Evolutionary conservation across 2,888 invertebrate species (phyloP).

Genomic region (Drosophila cognata): DNA sequence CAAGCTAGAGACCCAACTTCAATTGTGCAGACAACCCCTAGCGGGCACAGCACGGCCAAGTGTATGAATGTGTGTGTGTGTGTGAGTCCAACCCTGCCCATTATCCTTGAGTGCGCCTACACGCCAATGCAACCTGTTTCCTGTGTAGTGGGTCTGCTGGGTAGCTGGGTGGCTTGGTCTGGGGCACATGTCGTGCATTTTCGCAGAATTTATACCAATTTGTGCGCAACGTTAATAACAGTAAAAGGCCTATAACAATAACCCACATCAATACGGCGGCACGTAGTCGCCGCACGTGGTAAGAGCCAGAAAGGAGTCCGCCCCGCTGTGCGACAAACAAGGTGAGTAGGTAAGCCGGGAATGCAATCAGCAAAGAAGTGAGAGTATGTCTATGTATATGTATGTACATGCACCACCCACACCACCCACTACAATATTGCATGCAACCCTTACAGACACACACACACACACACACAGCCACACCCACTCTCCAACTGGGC

Average conservation of each 20-base stretch:
- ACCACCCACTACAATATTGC: conserved; percentile 25
- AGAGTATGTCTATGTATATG: conserved; percentile 10
- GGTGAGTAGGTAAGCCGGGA: conserved; percentile 74
- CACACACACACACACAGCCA: neutral
- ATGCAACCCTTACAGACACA: conserved; percentile 51
- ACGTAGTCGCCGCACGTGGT: conserved; percentile 75
- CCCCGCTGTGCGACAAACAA: conserved; percentile 78
- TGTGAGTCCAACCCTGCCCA: conserved; percentile 36
- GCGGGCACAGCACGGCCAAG: conserved; percentile 23
- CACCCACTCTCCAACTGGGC: conserved; percentile 16
- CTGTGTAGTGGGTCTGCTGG: conserved; percentile 19
- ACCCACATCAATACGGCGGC: conserved; percentile 77
- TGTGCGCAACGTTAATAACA: conserved; percentile 75
- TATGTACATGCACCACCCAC: conserved; percentile 36
- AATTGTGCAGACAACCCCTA: conserved; percentile 48
- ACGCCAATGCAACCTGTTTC: conserved; percentile 45
- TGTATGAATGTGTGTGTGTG: neutral
- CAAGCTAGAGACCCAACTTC: conserved; percentile 28
- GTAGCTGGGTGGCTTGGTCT: conserved; percentile 1
- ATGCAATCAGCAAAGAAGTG: conserved; percentile 76
- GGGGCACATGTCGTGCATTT: conserved; percentile 60
- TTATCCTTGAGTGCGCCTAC: conserved; percentile 54
- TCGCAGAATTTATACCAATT: conserved; percentile 78
- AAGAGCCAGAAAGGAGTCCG: conserved; percentile 44
- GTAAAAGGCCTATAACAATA: conserved; percentile 78